Conservation (phyloP, 2,888 invertebrate species). For the Anaspis maculata region DNA sequence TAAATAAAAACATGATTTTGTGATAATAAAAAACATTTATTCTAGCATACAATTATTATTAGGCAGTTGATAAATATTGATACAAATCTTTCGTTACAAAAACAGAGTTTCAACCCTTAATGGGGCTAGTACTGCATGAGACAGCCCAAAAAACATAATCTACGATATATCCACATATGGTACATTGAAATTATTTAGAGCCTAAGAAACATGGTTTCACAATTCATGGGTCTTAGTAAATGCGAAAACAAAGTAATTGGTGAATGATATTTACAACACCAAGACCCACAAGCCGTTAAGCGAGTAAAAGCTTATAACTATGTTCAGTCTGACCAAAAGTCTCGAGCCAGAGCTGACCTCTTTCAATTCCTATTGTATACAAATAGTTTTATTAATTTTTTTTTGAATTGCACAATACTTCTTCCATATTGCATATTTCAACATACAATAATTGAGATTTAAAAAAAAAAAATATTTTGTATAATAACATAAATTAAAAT, state of each 20-base stretch:
- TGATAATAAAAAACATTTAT: conserved; percentile 20
- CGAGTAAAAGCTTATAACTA: conserved; percentile 32
- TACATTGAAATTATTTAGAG: conserved; percentile 42
- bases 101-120: conserved; percentile 30
- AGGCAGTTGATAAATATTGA: conserved; percentile 39
- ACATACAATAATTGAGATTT: conserved; percentile 18
- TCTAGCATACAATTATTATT: conserved; percentile 37
- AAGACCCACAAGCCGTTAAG: conserved; percentile 32
- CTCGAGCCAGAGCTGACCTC: conserved; percentile 25
- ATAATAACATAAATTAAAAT: conserved; percentile 28
- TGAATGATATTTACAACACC: conserved; percentile 28
- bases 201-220: conserved; percentile 34
- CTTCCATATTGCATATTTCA: conserved; percentile 20
- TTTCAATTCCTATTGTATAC: conserved; percentile 26
- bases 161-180: conserved; percentile 43
- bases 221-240: conserved; percentile 28
- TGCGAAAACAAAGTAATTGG: conserved; percentile 17
- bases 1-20: too few relatives aligned
- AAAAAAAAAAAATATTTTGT: conserved; percentile 22
- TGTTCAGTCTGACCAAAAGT: conserved; percentile 22
- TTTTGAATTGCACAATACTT: conserved; percentile 28
- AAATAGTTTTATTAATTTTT: conserved; percentile 24
- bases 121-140: conserved; percentile 17
- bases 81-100: conserved; percentile 39
- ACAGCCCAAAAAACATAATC: conserved; percentile 26